Evolutionary conservation across 2,113 vertebrate genomes (phyloP), one percentile per base, ranked within the genome.

Genomic region (Salvelinus alpinus): DNA sequence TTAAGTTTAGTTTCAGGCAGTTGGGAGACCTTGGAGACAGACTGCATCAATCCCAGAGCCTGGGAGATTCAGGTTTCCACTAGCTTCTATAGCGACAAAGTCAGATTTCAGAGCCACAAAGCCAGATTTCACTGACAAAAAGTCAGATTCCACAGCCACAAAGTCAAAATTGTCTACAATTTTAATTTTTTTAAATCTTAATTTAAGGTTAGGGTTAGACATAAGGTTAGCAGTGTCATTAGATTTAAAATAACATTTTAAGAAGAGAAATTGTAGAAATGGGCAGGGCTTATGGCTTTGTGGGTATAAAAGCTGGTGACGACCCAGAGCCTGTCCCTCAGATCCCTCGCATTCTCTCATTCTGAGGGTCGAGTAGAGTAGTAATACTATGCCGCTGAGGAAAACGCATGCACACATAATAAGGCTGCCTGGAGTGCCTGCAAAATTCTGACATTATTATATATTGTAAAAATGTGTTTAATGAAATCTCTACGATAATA

Each of bases 21-120:
- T 89, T 87, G 86, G 80, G 84, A 89, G 88, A 84, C 88, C 88
- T 89, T 86, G 79, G 83, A 88, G 85, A 86, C 83, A 22, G 74
- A 85, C 82, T 14, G 72, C 81, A 83, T 85, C 77, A 73, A 83
- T 89, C 87, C 73, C 87, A 62, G 62, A 54, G 34, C 67, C 81
- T 86, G 86, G 9, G 38, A 44, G 38, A 44, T 44, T 44, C 38
- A 2, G 38, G 38, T 44, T 44, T 44, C 38, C 38, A 44, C 38
- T 44, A 12, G 38, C 9, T 44, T 44, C 9, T 44, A 44, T 44
- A 44, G 38, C 38, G 0, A 44, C 38, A 65, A 77, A 72, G 1
- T 47, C 14, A 57, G 54, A 20, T 20, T 57, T 16, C 13, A 62
- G 59, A 69, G n/a, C 54, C 12, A 62, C 66, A 64, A 69, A 76